Base-by-base conservation (phyloP, 2,888 invertebrate species). In the Lysandra bellargus region DNA sequence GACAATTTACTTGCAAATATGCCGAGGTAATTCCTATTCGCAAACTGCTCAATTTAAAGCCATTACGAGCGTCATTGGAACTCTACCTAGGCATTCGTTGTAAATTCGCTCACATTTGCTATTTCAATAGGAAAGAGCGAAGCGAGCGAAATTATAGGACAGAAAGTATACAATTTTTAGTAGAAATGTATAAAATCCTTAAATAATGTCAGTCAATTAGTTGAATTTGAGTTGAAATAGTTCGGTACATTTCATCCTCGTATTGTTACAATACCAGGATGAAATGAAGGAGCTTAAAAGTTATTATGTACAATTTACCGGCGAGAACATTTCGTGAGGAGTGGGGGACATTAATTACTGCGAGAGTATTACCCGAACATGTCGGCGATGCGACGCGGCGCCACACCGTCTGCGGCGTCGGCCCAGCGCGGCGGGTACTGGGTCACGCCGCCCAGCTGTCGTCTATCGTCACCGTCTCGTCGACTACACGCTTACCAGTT, bases 1-100 rank as follows among this genome's bases (percentile, higher is more conserved):
- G 69, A 69, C 69, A 37, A 69, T 69, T 69, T 69, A 69, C 33
- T 69, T 37, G 69, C 69, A 69, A 33, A 69, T 69, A 69, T 69
- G 33, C 30, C 12, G 30, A 64, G 30, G 64, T 33, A 69, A 57
- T 77, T 77, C 33, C 1, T 76, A 30, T 14, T 14, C 14, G 30
- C 69, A 33, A 69, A 69, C 69, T 69, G 69, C 69, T 17, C 14
- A 69, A 69, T 69, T 69, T 69, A 69, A 69, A 69, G 33, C 69
- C 69, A 69, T 69, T 37, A 69, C 69, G 69, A 69, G 33, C 69
- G 33, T 33, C 14, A 64, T 12, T 64, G 33, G 9, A 69, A 1
- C 69, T 37, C 33, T 5, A 17, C 12, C 12, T 33, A 12, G 4
- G 14, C 33, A 17, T 69, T 69, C 4, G 14, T 33, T 69, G 69